Base-by-base conservation (phyloP, 2,888 invertebrate species). In the Stenotaenia linearis region DNA sequence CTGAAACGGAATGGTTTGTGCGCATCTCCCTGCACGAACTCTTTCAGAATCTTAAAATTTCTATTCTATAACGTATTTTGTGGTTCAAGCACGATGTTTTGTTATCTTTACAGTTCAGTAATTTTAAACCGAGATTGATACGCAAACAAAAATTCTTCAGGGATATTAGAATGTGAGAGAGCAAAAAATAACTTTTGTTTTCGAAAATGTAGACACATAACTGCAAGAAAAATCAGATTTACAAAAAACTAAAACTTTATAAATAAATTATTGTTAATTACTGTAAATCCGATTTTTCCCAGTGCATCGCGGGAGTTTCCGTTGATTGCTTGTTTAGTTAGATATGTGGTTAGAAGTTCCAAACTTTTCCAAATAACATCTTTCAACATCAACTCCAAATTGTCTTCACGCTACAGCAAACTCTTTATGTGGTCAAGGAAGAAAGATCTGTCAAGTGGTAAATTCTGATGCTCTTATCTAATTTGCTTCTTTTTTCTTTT, bases 401-500 rank as follows among this genome's bases (percentile, higher is more conserved):
- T 28, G 23, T 28, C 5, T 25, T 69, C 15, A 69, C 69, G 23
- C 18, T 50, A n/a, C 50, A 50, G 50, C 18, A 50, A 18, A 21
- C 50, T 9, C 32, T n/a, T 32, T 32, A n/a, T 50, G 21, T 69
- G 69, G 69, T 69, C 69, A 69, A 6, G 28, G 56, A 25, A 28
- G 28, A 69, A n/a, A 12, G 28, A 69, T 69, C n/a, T 28, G 69
- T 25, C 69, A 69, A 69, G 69, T 69, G 28, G 69, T 69, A 25
- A 69, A 28, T 28, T 28, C 69, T 69, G 23, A 69, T 5, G 69
- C n/a, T 28, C 25, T 69, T 23, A 69, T 69, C 69, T 69, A 69
- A 69, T 75, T 75, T 75, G 45, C 40, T 23, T 77, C 79, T 75
- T 79, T 80, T 80, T 23, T 81, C 74, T 76, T 82, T 80, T 50